These are phyloP conservation scores for Nemotelus nigrinus DNA, from an alignment of 2,888 invertebrate species.

Conservation along the genomic window DNA sequence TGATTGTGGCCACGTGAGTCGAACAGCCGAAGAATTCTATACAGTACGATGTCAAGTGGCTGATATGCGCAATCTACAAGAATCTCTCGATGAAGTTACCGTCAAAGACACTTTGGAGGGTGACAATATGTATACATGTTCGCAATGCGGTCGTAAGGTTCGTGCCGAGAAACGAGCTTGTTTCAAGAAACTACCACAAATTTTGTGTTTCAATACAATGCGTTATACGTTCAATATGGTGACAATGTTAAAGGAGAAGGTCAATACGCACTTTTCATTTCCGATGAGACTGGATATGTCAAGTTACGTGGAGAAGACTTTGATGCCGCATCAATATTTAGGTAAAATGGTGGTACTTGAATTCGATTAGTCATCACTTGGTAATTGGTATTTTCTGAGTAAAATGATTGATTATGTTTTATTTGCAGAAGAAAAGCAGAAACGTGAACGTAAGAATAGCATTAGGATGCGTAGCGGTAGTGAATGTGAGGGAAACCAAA, in stretches of 20 bases:
- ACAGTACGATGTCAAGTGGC: slow-evolving; percentile 96
- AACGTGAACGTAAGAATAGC: slow-evolving; percentile 57
- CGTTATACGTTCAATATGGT: slow-evolving; percentile 97
- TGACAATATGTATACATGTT: slow-evolving; percentile 98
- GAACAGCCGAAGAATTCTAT: slow-evolving; percentile 95
- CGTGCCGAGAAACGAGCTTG: slow-evolving; percentile 94
- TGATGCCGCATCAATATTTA: slow-evolving; percentile 89
- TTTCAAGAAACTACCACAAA: slow-evolving; percentile 92
- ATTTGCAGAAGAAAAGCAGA: slow-evolving; percentile 71
- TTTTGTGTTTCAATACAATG: slow-evolving; percentile 96
- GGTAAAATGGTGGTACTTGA: slow-evolving; percentile 65
- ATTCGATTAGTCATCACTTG: not conserved
- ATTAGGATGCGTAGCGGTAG: slow-evolving; percentile 38
- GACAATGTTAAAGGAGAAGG: slow-evolving; percentile 96
- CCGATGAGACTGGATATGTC: slow-evolving; percentile 94
- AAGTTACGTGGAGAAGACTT: slow-evolving; percentile 91
- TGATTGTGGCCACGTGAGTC: slow-evolving; percentile 94
- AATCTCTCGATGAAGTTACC: slow-evolving; percentile 95
- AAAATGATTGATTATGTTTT: slow-evolving; percentile 43
- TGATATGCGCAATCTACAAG: slow-evolving; percentile 94
- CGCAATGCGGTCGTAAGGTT: slow-evolving; percentile 94
- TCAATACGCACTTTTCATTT: slow-evolving; percentile 96
- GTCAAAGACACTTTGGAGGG: slow-evolving; percentile 96
- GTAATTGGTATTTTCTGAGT: not conserved
- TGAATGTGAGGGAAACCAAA: slow-evolving; percentile 45